Conservation (phyloP, 2,888 invertebrate genomes). For the Pantelozetes paolii region DNA sequence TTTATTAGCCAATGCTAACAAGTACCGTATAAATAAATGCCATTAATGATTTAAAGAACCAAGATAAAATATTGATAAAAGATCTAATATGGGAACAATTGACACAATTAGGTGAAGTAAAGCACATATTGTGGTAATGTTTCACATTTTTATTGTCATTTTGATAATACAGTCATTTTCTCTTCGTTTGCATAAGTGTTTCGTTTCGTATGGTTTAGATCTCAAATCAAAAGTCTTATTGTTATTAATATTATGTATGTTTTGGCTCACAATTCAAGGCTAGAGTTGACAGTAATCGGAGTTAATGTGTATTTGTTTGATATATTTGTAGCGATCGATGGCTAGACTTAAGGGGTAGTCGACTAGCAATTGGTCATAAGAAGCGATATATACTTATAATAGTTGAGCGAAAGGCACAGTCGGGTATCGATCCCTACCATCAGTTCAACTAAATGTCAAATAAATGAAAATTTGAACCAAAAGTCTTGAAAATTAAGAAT, state of each 20-base stretch:
- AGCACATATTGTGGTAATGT: not conserved
- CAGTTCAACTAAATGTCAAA: slow-evolving; percentile 15
- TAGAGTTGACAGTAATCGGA: slow-evolving; percentile 2
- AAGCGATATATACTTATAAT: slow-evolving; percentile 5
- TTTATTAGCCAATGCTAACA: too few species aligned
- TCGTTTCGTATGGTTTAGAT: slow-evolving; percentile 5
- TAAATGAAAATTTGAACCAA: not conserved
- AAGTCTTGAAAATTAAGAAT: not conserved
- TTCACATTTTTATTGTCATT: not conserved
- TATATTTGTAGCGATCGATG: slow-evolving; percentile 20
- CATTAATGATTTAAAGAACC: too few species aligned
- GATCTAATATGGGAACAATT: too few species aligned
- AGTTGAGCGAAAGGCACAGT: slow-evolving; percentile 36
- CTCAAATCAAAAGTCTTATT: not conserved
- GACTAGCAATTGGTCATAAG: slow-evolving; percentile 36
- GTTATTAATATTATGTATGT: not conserved
- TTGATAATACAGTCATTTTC: not conserved
- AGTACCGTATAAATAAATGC: too few species aligned
- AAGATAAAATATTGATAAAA: too few species aligned
- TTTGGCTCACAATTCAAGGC: slow-evolving; percentile 28
- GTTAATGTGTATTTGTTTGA: slow-evolving; percentile 1
- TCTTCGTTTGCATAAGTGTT: not conserved
- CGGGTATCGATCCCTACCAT: slow-evolving; percentile 26
- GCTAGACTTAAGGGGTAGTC: slow-evolving; percentile 30
- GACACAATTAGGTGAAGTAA: too few species aligned